A percentile compares a stretch with the other conserved stretches of the same genome.
Conservation (phyloP, 2,113 vertebrate genomes). For the Zapus hudsonius region DNA sequence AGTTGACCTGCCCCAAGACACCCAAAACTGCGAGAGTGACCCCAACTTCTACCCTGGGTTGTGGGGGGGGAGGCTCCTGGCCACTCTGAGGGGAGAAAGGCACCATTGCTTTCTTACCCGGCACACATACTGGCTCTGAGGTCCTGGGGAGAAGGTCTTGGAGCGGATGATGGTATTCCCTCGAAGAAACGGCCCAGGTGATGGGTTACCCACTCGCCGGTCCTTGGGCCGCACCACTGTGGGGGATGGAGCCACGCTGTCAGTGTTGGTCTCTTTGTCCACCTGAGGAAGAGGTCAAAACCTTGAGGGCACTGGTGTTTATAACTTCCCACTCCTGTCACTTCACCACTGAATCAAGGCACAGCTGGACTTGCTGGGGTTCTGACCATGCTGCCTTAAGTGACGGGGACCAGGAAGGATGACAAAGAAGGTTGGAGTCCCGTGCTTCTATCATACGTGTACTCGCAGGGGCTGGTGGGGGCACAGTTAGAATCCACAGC, state of each 20-base stretch:
- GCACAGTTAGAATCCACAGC: neutral
- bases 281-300: constrained; percentile 83
- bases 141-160: constrained; percentile 98
- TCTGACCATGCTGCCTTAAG: neutral
- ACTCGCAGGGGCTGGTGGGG: neutral
- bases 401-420: neutral
- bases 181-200: constrained; percentile 92
- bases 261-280: constrained; percentile 95
- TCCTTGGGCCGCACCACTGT: constrained; percentile 96
- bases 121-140: constrained; percentile 98
- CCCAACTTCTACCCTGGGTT: neutral
- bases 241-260: constrained; percentile 82
- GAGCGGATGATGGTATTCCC: constrained; percentile 98
- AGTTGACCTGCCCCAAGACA: accelerated
- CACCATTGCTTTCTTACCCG: constrained; percentile 86
- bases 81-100: neutral
- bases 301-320: neutral
- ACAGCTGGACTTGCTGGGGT: neutral
- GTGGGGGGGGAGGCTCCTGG: accelerated
- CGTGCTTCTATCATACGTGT: neutral
- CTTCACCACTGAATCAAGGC: neutral
- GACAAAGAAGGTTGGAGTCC: accelerated
- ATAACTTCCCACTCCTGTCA: neutral
- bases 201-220: constrained; percentile 86
- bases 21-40: accelerated